phyloP scores from a whole-genome alignment of 64 coral and sea anemone genomes.

The Catalaphyllia jardinei region DNA sequence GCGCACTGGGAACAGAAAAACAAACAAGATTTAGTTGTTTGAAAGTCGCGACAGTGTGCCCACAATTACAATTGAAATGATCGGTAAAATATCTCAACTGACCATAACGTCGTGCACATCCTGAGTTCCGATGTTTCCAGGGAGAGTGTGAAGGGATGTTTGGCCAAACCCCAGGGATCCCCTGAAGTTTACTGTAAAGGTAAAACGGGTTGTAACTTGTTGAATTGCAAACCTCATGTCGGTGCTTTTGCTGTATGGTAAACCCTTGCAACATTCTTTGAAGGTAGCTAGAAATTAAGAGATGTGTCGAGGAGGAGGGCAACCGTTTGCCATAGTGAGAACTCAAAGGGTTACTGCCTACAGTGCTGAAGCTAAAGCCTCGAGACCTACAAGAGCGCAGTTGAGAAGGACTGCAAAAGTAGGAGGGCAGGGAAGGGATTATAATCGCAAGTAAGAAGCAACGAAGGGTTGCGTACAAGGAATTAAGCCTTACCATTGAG shows the following conservation, averaged over 20 bases:
- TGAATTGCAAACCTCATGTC: too few relatives aligned
- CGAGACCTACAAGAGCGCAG: too few relatives aligned
- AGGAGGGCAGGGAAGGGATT: not conserved
- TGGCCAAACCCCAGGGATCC: conserved; percentile 90
- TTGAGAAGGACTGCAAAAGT: not conserved
- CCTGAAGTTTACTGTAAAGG: conserved; percentile 73
- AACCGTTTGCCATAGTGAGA: too few relatives aligned
- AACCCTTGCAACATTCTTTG: too few relatives aligned
- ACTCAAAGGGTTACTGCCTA: too few relatives aligned
- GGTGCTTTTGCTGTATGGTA: too few relatives aligned
- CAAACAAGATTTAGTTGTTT: not conserved
- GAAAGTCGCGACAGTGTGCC: not conserved
- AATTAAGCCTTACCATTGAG: conserved; percentile 30
- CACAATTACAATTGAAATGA: not conserved
- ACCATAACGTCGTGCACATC: conserved; percentile 91
- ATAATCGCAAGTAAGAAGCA: not conserved
- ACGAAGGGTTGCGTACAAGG: not conserved
- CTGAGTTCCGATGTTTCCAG: conserved; percentile 82
- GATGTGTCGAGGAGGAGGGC: too few relatives aligned
- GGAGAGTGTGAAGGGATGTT: conserved; percentile 47
- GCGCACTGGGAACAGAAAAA: conserved; percentile 54
- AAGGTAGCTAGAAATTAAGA: too few relatives aligned
- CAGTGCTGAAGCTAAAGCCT: too few relatives aligned
- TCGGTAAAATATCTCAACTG: not conserved
- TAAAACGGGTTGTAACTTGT: not conserved